Conservation (phyloP, 2,888 invertebrate genomes). For the Galerucella pusilla region DNA sequence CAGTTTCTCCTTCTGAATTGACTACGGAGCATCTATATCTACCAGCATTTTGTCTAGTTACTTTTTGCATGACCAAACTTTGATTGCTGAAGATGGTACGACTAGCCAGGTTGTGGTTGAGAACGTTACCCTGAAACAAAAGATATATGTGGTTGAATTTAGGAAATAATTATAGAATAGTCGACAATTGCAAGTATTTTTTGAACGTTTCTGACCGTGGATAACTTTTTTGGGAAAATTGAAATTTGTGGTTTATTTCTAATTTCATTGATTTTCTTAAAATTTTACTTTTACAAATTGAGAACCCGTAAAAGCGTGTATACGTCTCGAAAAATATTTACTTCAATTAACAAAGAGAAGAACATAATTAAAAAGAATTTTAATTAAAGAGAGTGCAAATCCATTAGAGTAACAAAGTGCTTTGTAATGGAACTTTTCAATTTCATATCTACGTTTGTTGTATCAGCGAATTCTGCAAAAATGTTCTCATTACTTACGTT, state of each 20-base stretch:
- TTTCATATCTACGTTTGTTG: conserved; percentile 37
- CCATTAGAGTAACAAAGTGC: conserved; percentile 50
- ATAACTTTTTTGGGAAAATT: no score
- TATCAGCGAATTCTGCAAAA: conserved; percentile 25
- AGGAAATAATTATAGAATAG: no score
- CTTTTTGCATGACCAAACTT: conserved; percentile 90
- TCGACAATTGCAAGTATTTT: no score
- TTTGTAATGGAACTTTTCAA: conserved; percentile 50
- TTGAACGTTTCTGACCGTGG: no score
- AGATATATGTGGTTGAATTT: conserved; percentile 14
- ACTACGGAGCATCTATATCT: conserved; percentile 89
- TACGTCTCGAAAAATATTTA: conserved; percentile 4
- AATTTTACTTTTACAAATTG: not conserved
- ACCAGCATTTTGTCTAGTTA: conserved; percentile 86
- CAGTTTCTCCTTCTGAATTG: conserved; percentile 88
- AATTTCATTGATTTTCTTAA: not conserved
- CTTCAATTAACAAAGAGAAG: conserved; percentile 14
- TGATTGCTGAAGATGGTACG: conserved; percentile 92
- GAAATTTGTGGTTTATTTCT: no score
- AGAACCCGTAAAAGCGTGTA: not conserved
- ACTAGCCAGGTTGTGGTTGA: conserved; percentile 88
- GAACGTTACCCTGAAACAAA: conserved; percentile 75
- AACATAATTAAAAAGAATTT: conserved; percentile 41
- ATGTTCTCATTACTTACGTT: not conserved
- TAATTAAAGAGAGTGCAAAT: conserved; percentile 53